These are phyloP conservation scores for Zosterops pallidus DNA, from an alignment of 2,113 vertebrate genomes.

Conservation along the genomic window DNA sequence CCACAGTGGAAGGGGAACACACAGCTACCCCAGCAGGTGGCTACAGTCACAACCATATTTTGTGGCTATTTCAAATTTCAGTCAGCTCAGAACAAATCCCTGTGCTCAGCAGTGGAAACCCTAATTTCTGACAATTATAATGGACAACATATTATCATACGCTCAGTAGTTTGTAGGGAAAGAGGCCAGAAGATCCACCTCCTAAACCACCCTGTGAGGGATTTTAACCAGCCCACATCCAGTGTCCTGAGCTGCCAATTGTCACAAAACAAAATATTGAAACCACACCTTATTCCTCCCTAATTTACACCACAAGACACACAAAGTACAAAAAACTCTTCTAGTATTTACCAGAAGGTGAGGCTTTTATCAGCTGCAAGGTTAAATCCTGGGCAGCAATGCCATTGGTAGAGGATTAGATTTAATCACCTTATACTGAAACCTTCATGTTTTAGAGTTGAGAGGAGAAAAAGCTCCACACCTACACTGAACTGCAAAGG, in stretches of 20 bases:
- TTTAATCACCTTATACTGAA: not conserved
- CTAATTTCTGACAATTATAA: not conserved
- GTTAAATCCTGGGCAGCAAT: not conserved
- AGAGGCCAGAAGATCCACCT: not conserved
- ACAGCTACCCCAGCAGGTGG: not conserved
- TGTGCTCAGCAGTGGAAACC: not conserved
- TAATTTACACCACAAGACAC: not conserved
- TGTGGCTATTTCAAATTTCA: not conserved
- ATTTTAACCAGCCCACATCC: not conserved
- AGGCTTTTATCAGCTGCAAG: not conserved
- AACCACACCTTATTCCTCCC: not conserved
- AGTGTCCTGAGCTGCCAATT: not conserved
- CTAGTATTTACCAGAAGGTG: not conserved
- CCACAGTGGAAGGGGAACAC: not conserved
- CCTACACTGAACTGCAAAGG: slow-evolving; percentile 8
- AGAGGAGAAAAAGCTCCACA: slow-evolving; percentile 21
- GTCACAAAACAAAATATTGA: not conserved
- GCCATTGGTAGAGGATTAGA: not conserved
- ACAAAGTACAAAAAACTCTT: not conserved
- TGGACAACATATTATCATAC: not conserved
- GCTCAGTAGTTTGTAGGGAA: not conserved
- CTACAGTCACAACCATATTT: rapidly evolving
- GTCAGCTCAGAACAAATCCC: not conserved
- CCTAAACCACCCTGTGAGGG: not conserved
- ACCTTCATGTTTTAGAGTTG: not conserved